Evolutionary conservation across 2,888 invertebrate species (phyloP).

Genomic region (Cremastinae sp.): DNA sequence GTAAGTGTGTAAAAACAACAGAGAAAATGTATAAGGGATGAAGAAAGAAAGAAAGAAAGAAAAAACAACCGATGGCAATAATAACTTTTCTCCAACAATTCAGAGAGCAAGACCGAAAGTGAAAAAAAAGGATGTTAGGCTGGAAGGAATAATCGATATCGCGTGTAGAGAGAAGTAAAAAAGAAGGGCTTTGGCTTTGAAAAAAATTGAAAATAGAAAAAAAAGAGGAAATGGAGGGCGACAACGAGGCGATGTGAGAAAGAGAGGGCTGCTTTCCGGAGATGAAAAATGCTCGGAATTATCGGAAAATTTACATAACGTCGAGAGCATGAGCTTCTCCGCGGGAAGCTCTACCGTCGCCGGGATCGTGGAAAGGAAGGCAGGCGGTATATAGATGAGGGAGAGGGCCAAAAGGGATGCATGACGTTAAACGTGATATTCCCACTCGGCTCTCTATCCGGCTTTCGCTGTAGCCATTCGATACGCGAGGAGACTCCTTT

Average conservation of each 20-base stretch:
- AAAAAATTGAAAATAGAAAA: constrained; percentile 15
- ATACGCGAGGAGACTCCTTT: constrained; percentile 48
- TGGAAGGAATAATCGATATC: constrained; percentile 4
- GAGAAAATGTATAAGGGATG: too few species aligned
- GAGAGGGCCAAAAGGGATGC: constrained; percentile 10
- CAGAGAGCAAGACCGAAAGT: too few species aligned
- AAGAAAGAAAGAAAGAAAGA: too few species aligned
- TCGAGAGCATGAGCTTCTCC: constrained; percentile 51
- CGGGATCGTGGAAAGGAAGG: background rate
- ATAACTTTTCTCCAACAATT: too few species aligned
- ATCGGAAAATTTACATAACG: constrained; percentile 60
- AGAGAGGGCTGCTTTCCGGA: constrained; percentile 45
- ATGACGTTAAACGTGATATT: constrained; percentile 56
- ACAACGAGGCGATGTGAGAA: constrained; percentile 33
- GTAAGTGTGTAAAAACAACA: too few species aligned
- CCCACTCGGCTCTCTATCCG: constrained; percentile 27
- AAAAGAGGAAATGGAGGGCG: constrained; percentile 24
- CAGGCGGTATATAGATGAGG: too few species aligned
- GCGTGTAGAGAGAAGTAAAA: background rate
- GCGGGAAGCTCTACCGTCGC: background rate
- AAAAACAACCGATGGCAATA: too few species aligned
- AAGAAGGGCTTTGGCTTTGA: constrained; percentile 3
- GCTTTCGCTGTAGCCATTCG: constrained; percentile 46
- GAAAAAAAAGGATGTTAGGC: background rate
- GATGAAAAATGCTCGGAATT: constrained; percentile 61